Percentiles rank a stretch among this genome's conserved stretches.
Evolutionary conservation across 2,888 invertebrate species (phyloP).

Genomic region (Brachynemurus nebulosus): DNA sequence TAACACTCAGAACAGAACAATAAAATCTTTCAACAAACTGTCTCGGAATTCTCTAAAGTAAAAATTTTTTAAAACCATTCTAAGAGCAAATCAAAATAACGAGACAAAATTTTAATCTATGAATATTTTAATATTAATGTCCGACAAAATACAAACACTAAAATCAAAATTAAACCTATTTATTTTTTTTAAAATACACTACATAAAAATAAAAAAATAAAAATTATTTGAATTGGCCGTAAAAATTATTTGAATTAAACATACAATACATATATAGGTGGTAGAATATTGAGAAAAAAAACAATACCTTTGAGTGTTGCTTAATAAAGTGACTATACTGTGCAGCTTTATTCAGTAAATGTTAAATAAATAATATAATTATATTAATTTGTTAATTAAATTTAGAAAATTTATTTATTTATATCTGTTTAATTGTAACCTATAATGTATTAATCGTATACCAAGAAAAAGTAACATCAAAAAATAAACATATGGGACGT

Average conservation of each 20-base stretch:
- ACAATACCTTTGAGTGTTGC: too few relatives aligned
- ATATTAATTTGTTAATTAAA: background rate
- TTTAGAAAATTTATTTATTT: background rate
- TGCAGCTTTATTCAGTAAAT: background rate
- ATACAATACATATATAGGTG: too few relatives aligned
- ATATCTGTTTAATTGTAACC: background rate
- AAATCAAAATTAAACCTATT: background rate
- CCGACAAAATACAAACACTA: conserved; percentile 1
- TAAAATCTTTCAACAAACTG: conserved; percentile 3
- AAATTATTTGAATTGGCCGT: too few relatives aligned
- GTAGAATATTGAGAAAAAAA: too few relatives aligned
- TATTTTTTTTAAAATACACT: background rate
- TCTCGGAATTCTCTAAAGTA: background rate
- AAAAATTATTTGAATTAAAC: too few relatives aligned
- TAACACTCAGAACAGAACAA: conserved; percentile 4
- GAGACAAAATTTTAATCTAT: background rate
- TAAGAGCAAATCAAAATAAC: background rate
- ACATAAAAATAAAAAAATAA: too few relatives aligned
- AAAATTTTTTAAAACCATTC: conserved; percentile 5
- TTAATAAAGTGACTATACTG: background rate
- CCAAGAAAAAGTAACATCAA: conserved; percentile 1
- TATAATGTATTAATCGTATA: conserved; percentile 1
- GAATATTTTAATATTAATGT: background rate
- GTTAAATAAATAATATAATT: background rate
- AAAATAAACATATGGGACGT: conserved; percentile 8